Evolutionary conservation across 2,888 invertebrate species (phyloP), one percentile per base, ranked within the genome.

Genomic region (Amiota communis): DNA sequence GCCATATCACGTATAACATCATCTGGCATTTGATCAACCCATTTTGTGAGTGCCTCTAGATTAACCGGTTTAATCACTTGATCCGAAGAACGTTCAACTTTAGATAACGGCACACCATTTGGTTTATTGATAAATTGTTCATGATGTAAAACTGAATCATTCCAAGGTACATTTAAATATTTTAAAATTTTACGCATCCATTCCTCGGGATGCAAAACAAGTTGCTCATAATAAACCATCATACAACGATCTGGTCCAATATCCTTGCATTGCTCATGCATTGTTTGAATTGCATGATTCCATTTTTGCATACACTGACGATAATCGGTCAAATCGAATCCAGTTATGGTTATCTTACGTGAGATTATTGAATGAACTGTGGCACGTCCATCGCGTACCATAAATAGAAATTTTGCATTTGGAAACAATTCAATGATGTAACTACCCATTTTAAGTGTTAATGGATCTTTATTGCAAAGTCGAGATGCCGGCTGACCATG

Each of bases 31-130:
- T 95, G 93, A 74, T 96, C 96, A 80, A 96, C 96, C 97, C 97
- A 97, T 91, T 96, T 97, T 85, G 94, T 93, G 78, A 99, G 92
- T 67, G 99, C 99, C 90, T 98, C 98, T 87, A 97, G 92, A 91
- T 99, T 99, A 76, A 99, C 96, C 13, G 99, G 98, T 87, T 98
- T 98, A 90, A 99, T 97, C 84, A 99, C 98, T 92, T 99, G 99
- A 92, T 99, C 98, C 77, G 98, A 98, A 67, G 98, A 98, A 76
- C 98, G 93, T 91, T 99, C 98, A 89, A 97, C 97, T 91, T 97
- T 98, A 91, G 98, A 98, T 71, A 98, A 92, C 79, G 96, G 96
- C 72, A 98, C 96, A 79, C 98, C 98, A 83, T 98, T 95, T 64
- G 96, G 96, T 90, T 95, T 97, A 91, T 98, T 98, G 89, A 99